Percentiles rank a stretch among this genome's conserved stretches.
Evolutionary conservation across 1,140 invertebrate species (phyloP).

Genomic region (Cherax destructor): DNA sequence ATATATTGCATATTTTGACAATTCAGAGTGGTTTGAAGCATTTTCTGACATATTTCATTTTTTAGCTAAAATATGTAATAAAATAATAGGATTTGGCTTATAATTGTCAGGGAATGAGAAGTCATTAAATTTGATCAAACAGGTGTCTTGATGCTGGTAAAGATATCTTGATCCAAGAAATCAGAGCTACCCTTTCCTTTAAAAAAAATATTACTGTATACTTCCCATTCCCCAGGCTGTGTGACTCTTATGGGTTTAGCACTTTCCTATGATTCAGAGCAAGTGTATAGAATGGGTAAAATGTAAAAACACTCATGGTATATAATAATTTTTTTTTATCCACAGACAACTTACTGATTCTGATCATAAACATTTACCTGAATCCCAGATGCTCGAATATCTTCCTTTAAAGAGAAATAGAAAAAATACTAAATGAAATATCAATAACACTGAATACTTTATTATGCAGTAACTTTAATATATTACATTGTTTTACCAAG

Average conservation of each 20-base stretch:
- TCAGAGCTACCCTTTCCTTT: not conserved
- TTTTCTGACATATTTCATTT: too few species aligned
- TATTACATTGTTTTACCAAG: not conserved
- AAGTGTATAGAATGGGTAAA: not conserved
- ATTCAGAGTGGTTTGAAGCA: too few species aligned
- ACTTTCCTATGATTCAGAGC: not conserved
- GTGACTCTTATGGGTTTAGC: too few species aligned
- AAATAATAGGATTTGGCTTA: too few species aligned
- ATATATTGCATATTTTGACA: too few species aligned
- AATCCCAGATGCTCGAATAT: not conserved
- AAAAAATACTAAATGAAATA: not conserved
- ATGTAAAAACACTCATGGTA: not conserved
- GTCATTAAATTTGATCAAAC: not conserved
- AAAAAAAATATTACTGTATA: not conserved
- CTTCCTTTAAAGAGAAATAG: not conserved
- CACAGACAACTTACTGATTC: not conserved
- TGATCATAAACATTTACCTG: not conserved
- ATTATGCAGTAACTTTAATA: not conserved
- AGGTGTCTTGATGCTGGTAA: not conserved
- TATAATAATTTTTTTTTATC: too few species aligned
- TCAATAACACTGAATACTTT: not conserved
- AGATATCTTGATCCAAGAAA: not conserved
- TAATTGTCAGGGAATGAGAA: too few species aligned
- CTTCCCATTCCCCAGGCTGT: not conserved
- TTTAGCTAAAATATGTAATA: too few species aligned